Evolutionary conservation across 2,113 vertebrate species (phyloP), one percentile per base, ranked within the genome.

Genomic region (Lepus timidus): DNA sequence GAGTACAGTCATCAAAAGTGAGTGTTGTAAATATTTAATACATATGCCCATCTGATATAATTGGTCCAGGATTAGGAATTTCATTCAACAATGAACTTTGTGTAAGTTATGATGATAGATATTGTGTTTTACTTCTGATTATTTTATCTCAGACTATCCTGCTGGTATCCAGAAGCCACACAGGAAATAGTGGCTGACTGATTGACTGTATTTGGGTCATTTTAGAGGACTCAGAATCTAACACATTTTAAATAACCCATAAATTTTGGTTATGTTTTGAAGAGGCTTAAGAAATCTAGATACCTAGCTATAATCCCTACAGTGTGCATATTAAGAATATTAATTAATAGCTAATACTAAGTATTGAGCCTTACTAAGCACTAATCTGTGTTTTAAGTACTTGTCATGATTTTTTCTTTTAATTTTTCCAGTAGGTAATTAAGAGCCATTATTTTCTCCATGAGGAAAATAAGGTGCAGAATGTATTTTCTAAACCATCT

Each of bases 371-470:
- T 93, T 94, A 64, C 14, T 55, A 89, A 92, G 23, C 9, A 49
- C 22, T 39, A 83, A 58, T 36, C 74, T 85, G 16, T 90, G 67
- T 81, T 93, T 93, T 65, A 74, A 92, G 49, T n/a, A 68, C 58
- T 86, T 33, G 74, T 64, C 13, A 67, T 81, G 25, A 83, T 39
- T 83, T 70, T 90, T 51, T 90, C 31, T 70, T 86, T 84, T 7
- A 91, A 2, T 85, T 58, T 29, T 81, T 6, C 83, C n/a, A 91
- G 68, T 22, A 93, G 84, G 73, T 73, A 89, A 31, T 58, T 71
- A 71, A 82, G 36, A 52, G 12, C n/a, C 52, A 83, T 70, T 83
- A 52, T 88, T 76, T 13, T 71, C 31, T 51, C 19, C 6, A 65
- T 52, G 23, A 93, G 52, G 39, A 78, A 78, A 78, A 55, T 62